phyloP scores from a whole-genome alignment of 2,113 vertebrate genomes.

The Syngnathus scovelli region DNA sequence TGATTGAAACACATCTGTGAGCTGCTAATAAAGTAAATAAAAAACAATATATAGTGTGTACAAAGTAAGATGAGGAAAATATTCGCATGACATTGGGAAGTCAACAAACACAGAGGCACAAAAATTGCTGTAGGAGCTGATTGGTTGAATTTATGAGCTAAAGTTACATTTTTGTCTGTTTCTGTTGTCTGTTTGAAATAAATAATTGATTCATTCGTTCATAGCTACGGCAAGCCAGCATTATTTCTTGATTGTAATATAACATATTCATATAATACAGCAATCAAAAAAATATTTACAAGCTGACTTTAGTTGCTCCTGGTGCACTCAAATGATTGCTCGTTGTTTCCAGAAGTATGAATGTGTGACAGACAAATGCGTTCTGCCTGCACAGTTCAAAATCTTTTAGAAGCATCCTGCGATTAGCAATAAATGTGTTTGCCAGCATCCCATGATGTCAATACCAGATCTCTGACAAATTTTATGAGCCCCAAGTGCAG shows the following conservation, averaged over 20 bases:
- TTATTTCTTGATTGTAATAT: not conserved
- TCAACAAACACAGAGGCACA: no score
- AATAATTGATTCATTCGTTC: not conserved
- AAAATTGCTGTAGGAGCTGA: no score
- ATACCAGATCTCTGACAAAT: constrained; percentile 79
- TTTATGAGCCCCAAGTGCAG: constrained; percentile 69
- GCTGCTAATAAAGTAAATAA: not conserved
- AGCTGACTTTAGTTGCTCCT: not conserved
- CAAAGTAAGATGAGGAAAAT: no score
- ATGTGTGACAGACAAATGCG: not conserved
- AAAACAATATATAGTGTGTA: no score
- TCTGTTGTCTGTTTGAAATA: no score
- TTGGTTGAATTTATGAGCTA: no score
- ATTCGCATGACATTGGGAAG: no score
- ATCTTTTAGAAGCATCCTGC: not conserved
- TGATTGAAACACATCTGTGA: not conserved
- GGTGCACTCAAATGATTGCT: not conserved
- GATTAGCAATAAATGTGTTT: constrained; percentile 55
- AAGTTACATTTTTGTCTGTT: no score
- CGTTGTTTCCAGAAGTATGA: not conserved
- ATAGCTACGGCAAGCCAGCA: not conserved
- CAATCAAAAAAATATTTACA: not conserved
- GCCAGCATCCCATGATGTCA: constrained; percentile 78
- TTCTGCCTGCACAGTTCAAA: not conserved
- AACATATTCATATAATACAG: not conserved